Evolutionary conservation across 2,888 invertebrate species (phyloP).

Genomic region (Charanyca ferruginea): DNA sequence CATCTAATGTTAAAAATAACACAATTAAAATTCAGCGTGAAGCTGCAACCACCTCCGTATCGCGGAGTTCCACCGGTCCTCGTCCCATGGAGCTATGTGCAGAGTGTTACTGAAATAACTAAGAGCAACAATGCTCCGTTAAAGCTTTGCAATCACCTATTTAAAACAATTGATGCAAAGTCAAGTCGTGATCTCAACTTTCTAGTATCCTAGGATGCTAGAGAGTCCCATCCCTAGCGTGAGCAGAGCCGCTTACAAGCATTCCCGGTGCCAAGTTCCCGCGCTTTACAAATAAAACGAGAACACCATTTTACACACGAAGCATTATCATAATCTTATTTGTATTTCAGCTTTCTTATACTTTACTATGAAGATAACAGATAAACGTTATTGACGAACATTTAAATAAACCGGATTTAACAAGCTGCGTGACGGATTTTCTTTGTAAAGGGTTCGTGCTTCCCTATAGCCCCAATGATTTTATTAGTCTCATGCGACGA

Average conservation of each 20-base stretch:
- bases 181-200: neutral
- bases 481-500: conserved; percentile 24
- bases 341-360: conserved; percentile 19
- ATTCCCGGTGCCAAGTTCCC: conserved; percentile 39
- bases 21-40: no score
- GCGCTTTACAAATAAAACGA: conserved; percentile 42
- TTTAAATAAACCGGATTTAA: neutral
- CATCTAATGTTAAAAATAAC: no score
- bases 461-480: conserved; percentile 13
- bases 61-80: no score
- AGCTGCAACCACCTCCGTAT: no score
- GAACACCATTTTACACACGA: conserved; percentile 34
- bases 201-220: no score
- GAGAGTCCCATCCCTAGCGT: conserved; percentile 21
- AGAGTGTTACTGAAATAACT: no score
- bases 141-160: neutral
- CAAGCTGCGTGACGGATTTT: neutral
- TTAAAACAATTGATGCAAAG: neutral
- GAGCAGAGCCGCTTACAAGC: conserved; percentile 34
- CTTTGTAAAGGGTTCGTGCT: neutral
- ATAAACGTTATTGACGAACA: conserved; percentile 14
- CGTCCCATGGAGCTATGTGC: no score
- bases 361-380: conserved; percentile 23
- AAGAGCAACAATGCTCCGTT: no score
- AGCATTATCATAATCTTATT: conserved; percentile 45